Evolutionary conservation across 1,140 invertebrate genomes (phyloP), one percentile per base, ranked within the genome.

Genomic region (Leptinotarsa undecemlineata): DNA sequence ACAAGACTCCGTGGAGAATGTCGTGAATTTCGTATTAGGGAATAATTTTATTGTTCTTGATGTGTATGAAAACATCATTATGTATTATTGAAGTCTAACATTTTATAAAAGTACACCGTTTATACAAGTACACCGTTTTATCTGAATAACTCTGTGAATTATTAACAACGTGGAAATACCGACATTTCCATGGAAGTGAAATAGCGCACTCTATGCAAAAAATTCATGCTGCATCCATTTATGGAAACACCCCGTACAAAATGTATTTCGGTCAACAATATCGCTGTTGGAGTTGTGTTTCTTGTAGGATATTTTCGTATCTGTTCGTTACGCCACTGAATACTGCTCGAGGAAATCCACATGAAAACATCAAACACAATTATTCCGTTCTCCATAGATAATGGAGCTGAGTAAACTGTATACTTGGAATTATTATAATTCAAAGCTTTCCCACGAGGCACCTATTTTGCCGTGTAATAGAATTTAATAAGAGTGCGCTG

Each of bases 401-500:
- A 57, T 57, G 51, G 15, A 57, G 15, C 51, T 57, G n/a, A 57
- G n/a, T 57, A 57, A 57, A 57, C n/a, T 57, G 51, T 57, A 57
- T 15, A 57, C 15, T n/a, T 57, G n/a, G 51, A 57, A 57, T 57
- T 57, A 57, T 57, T 19, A 57, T 57, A 57, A 57, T 19, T 57
- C 51, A 57, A 57, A 57, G 51, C n/a, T 57, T 57, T 57, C 51
- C 51, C 51, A 57, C 51, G 51, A 57, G 51, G 15, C 51, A 57
- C 15, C 51, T 57, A 57, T 57, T 57, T 57, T 57, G 51, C 51
- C 51, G 51, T 57, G 51, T 57, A 57, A 57, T 57, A 57, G 17
- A 57, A 57, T 57, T 57, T 57, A 57, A 57, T 57, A 57, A 57
- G 15, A 57, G 51, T 57, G 51, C 51, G 51, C 15, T 57, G 8